Percentiles rank a stretch among this genome's conserved stretches.
Conservation (phyloP, 1,140 invertebrate genomes). For the Harpegnathos saltator region DNA sequence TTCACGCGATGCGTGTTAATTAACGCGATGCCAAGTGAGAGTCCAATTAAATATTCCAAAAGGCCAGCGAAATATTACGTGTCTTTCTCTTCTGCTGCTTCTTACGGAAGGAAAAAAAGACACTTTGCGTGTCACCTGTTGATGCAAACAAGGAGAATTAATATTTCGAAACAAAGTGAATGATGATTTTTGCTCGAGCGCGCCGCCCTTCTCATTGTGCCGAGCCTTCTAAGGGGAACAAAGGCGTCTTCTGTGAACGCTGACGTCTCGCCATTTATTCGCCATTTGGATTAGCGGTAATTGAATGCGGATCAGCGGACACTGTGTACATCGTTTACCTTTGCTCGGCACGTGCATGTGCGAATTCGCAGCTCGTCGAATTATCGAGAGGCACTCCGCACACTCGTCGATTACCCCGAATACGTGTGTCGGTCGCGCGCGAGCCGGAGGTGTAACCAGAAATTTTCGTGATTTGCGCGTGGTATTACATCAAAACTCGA, state of each 20-base stretch:
- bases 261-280: slow-evolving; percentile 68
- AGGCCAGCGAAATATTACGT: no score
- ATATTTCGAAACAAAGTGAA: no score
- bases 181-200: no score
- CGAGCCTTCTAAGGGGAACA: no score
- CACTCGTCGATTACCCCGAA: slow-evolving; percentile 23
- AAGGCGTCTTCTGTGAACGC: not conserved
- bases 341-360: slow-evolving; percentile 53
- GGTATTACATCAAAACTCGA: slow-evolving; percentile 3
- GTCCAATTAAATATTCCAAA: no score
- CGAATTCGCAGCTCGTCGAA: slow-evolving; percentile 55
- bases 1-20: no score
- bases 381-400: slow-evolving; percentile 52
- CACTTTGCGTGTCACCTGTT: no score
- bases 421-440: slow-evolving; percentile 27
- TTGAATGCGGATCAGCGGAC: slow-evolving; percentile 72
- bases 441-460: slow-evolving; percentile 32
- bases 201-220: no score
- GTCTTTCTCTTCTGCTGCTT: no score
- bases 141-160: no score
- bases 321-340: slow-evolving; percentile 58
- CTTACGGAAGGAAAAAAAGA: no score
- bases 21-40: no score
- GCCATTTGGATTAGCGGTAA: slow-evolving; percentile 72
- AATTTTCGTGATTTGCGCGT: slow-evolving; percentile 33